Percentiles rank a stretch among this genome's conserved stretches.
Evolutionary conservation across 2,888 invertebrate species (phyloP).

Genomic region (Torymus auratus): DNA sequence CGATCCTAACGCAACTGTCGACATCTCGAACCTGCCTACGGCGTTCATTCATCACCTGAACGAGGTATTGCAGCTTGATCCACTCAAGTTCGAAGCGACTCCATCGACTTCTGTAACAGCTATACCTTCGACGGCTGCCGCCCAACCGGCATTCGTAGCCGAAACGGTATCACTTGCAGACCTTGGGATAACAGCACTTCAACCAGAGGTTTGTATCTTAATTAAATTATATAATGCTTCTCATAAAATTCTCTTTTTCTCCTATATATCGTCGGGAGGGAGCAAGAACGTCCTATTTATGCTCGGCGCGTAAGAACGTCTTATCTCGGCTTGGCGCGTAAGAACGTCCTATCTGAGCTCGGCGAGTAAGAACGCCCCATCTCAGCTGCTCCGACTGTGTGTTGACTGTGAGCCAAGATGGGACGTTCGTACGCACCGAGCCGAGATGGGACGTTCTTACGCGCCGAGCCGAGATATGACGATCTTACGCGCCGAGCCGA

Average conservation of each 20-base stretch:
- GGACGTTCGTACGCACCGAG: no score
- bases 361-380: no score
- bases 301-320: no score
- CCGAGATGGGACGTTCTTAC: no score
- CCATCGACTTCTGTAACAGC: constrained; percentile 17
- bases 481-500: no score
- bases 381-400: no score
- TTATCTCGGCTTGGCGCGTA: no score
- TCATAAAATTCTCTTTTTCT: not conserved
- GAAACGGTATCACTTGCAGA: constrained; percentile 22
- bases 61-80: constrained; percentile 78
- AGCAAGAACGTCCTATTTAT: no score
- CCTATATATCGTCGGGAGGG: no score
- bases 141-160: not conserved
- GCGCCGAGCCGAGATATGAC: no score
- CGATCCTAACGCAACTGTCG: constrained; percentile 80
- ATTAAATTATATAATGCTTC: not conserved
- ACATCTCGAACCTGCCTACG: constrained; percentile 80
- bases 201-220: constrained; percentile 42
- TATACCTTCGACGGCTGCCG: not conserved
- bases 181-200: constrained; percentile 3
- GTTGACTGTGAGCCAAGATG: no score
- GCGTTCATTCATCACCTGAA: constrained; percentile 80
- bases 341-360: no score
- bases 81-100: constrained; percentile 56